Base-by-base conservation (phyloP, 2,113 vertebrate species). In the Elanus axillaris region DNA sequence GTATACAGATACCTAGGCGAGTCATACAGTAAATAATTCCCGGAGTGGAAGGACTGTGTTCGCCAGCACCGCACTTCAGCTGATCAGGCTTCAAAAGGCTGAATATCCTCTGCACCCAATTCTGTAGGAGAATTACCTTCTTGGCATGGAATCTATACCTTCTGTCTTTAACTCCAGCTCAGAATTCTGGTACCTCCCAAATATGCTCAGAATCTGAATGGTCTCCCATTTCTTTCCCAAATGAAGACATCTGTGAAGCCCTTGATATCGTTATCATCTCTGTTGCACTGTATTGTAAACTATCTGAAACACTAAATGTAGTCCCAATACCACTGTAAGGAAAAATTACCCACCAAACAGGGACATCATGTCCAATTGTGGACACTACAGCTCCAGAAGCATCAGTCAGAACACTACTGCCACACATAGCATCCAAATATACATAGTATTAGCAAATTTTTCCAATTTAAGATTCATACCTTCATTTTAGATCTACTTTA, bases 241-340 rank as follows among this genome's bases (percentile, higher is more conserved):
- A 81, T 22, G 9, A 36, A 59, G 47, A 0, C 9, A 26, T 0
- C 34, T 32, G 12, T 36, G 34, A 67, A 43, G 18, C 3, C 18
- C 29, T 48, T 9, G 2, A 29, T 32, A 55, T 21, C 0, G 0
- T 36, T 23, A 32, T 22, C 7, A 32, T 11, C 38, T 72, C 62
- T 40, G 36, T 42, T 64, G 48, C 56, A 56, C 32, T 38, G 14
- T 26, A 60, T 3, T 58, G 21, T 13, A n/a, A 83, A 59, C 21
- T 11, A 8, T 20, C 27, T 63, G 32, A 36, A 67, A 63, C 3
- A 26, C 7, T 26, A 79, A 45, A 56, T 5, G 9, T 14, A 48
- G 47, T 25, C 17, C 34, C 31, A 71, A 17, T 5, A 7, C 2
- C 47, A 20, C 31, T 48, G 10, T 22, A 53, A 75, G 16, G 4